phyloP scores from a whole-genome alignment of 1,140 invertebrate genomes.

The Radopholus similis region DNA sequence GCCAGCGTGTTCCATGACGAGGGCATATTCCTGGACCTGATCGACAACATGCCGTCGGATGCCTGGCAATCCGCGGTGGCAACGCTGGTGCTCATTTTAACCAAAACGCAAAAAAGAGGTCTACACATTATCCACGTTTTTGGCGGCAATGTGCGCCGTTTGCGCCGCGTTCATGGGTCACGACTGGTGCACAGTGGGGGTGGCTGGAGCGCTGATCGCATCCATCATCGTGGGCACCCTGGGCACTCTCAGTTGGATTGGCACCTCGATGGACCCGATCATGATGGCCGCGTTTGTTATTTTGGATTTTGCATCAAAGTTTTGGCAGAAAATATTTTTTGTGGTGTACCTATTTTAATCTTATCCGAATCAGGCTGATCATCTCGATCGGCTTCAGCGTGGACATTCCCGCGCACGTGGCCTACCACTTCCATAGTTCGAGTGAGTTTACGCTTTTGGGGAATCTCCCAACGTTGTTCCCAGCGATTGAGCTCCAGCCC shows the following conservation, averaged over 20 bases:
- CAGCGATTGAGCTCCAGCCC: not conserved
- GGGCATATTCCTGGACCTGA: slow-evolving; percentile 59
- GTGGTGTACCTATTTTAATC: too few species aligned
- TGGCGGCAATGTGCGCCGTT: slow-evolving; percentile 27
- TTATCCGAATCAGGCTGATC: too few species aligned
- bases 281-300: too few species aligned
- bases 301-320: not conserved
- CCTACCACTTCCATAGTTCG: slow-evolving; percentile 43
- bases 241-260: slow-evolving; percentile 61
- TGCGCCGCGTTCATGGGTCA: slow-evolving; percentile 61
- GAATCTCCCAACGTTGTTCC: not conserved
- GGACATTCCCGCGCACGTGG: slow-evolving; percentile 48
- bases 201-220: slow-evolving; percentile 59
- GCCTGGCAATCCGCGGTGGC: slow-evolving; percentile 60
- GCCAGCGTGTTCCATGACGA: slow-evolving; percentile 57
- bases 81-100: slow-evolving; percentile 57
- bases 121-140: not conserved
- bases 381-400: slow-evolving; percentile 62
- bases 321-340: slow-evolving; percentile 3
- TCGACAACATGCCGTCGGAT: slow-evolving; percentile 62
- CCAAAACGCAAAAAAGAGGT: too few species aligned
- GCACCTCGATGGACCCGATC: slow-evolving; percentile 62
- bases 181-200: slow-evolving; percentile 59
- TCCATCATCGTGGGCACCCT: slow-evolving; percentile 61
- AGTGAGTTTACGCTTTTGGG: not conserved